These are phyloP conservation scores for Semicossyphus pulcher DNA, from an alignment of 2,113 vertebrate species.

Conservation along the genomic window DNA sequence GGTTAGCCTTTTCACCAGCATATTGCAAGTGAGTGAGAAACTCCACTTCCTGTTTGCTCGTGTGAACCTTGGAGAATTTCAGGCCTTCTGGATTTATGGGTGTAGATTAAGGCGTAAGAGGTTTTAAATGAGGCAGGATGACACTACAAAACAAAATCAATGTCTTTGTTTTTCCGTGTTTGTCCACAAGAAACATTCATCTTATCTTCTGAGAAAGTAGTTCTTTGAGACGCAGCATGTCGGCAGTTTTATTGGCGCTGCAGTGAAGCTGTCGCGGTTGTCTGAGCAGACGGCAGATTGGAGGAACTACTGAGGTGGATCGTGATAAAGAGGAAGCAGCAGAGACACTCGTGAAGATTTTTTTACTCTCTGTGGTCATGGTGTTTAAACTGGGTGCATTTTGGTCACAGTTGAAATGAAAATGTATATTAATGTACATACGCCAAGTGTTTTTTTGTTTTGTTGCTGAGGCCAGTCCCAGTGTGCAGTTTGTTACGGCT, in stretches of 20 bases:
- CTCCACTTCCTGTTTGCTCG: constrained; percentile 56
- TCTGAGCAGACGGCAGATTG: constrained; percentile 28
- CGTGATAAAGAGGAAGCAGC: constrained; percentile 26
- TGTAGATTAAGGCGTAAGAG: constrained; percentile 2
- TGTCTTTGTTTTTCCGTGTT: constrained; percentile 56
- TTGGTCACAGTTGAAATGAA: constrained; percentile 71
- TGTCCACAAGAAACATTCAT: constrained; percentile 50
- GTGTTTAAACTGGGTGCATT: constrained; percentile 70
- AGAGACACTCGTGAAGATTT: constrained; percentile 54
- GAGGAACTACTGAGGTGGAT: constrained; percentile 38
- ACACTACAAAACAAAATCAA: constrained; percentile 43
- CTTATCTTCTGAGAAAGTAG: constrained; percentile 42
- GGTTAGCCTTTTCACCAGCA: constrained; percentile 81
- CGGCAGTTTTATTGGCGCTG: constrained; percentile 52
- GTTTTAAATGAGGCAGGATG: constrained; percentile 19
- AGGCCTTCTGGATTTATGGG: constrained; percentile 52
- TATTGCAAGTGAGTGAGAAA: constrained; percentile 68
- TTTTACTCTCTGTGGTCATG: constrained; percentile 70
- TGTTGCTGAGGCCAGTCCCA: constrained; percentile 70
- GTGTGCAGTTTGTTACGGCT: constrained; percentile 77
- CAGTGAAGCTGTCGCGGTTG: constrained; percentile 31
- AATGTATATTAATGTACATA: constrained; percentile 79
- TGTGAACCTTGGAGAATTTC: constrained; percentile 48
- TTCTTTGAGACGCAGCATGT: constrained; percentile 32
- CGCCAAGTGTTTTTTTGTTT: constrained; percentile 67